Evolutionary conservation across 2,113 vertebrate species (phyloP).

Genomic region (Furnarius figulus): DNA sequence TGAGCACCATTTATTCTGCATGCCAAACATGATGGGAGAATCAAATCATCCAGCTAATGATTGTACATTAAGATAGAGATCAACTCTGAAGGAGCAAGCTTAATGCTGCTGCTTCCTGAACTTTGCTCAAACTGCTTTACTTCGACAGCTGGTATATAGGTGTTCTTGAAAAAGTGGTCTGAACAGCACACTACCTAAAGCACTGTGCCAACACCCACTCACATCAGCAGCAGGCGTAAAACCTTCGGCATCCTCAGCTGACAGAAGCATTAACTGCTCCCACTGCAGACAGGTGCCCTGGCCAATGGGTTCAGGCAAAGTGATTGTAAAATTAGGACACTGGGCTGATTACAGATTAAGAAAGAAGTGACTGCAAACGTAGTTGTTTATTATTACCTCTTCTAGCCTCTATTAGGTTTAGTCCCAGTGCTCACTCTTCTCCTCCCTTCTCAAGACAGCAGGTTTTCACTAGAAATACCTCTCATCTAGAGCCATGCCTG

Average conservation of each 20-base stretch:
- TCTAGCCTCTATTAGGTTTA: not conserved
- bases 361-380: not conserved
- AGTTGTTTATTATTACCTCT: not conserved
- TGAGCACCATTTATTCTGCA: not conserved
- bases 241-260: not conserved
- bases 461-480: not conserved
- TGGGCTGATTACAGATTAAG: not conserved
- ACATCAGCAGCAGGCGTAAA: not conserved
- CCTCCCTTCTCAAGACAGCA: not conserved
- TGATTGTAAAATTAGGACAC: not conserved
- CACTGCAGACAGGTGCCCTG: not conserved
- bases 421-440: not conserved
- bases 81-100: not conserved
- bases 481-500: not conserved
- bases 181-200: not conserved
- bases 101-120: not conserved
- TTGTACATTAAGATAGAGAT: not conserved
- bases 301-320: not conserved
- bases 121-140: not conserved
- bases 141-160: not conserved
- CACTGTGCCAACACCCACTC: not conserved
- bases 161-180: not conserved
- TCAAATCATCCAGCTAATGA: not conserved
- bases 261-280: not conserved
- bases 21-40: not conserved